Percentiles rank a stretch among this genome's conserved stretches.
Conservation (phyloP, 2,797 vertebrate species). For the Enteromius treurensis region DNA sequence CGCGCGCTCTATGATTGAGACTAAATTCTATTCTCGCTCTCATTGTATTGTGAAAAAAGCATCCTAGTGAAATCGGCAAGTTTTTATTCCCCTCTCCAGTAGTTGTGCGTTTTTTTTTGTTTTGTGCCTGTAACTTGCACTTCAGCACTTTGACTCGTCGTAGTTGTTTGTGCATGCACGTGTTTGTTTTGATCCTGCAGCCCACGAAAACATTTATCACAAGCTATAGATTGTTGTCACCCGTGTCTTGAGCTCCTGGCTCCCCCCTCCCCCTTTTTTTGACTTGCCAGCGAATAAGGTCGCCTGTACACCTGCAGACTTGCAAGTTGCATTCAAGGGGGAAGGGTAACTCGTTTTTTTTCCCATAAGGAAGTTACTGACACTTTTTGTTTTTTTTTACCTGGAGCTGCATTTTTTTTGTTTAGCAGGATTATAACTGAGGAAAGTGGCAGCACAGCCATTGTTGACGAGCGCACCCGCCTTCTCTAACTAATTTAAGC, state of each 20-base stretch:
- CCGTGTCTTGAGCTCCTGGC: constrained; percentile 54
- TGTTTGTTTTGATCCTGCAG: constrained; percentile 55
- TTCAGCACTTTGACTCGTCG: constrained; percentile 63
- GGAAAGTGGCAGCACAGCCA: constrained; percentile 39
- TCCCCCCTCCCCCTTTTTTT: constrained; percentile 11
- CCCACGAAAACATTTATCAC: constrained; percentile 47
- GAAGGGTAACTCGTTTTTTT: constrained; percentile 45
- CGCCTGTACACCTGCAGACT: constrained; percentile 56
- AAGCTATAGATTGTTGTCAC: constrained; percentile 58
- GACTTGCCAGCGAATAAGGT: constrained; percentile 54
- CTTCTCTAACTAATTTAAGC: constrained; percentile 57
- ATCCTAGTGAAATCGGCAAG: constrained; percentile 8
- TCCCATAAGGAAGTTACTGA: constrained; percentile 37
- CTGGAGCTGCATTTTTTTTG: constrained; percentile 18
- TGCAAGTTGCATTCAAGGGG: constrained; percentile 47
- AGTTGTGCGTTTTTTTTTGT: constrained; percentile 36
- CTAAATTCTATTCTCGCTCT: neutral
- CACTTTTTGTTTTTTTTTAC: constrained; percentile 10
- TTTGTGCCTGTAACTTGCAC: constrained; percentile 62
- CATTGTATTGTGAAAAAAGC: neutral
- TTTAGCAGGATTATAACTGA: constrained; percentile 46
- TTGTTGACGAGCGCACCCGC: constrained; percentile 60
- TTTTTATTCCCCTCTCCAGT: constrained; percentile 44
- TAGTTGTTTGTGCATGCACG: constrained; percentile 65
- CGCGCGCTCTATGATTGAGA: neutral